phyloP scores from a whole-genome alignment of 2,797 vertebrate species.

The Acanthiza pusilla region DNA sequence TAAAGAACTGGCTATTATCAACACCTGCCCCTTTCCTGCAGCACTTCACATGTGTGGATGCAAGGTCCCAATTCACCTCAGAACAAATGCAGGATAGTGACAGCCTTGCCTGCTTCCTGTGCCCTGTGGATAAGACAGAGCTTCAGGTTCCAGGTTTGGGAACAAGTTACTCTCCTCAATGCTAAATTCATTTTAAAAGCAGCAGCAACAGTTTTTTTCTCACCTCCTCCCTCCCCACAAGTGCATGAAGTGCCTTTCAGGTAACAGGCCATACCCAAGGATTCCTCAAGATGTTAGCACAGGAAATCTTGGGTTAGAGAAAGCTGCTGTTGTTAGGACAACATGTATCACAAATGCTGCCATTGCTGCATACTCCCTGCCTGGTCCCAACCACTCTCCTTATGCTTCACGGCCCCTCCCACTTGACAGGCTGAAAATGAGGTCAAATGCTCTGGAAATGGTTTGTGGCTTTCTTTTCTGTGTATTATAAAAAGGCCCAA shows the following conservation, averaged over 20 bases:
- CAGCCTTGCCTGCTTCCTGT: background rate
- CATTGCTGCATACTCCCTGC: background rate
- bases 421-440: constrained; percentile 34
- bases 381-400: constrained; percentile 5
- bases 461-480: background rate
- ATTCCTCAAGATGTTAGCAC: constrained; percentile 22
- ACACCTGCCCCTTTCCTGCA: background rate
- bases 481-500: background rate
- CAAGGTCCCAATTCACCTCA: background rate
- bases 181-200: background rate
- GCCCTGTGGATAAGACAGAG: background rate
- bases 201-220: background rate
- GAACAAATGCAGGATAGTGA: background rate
- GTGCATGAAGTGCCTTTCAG: constrained; percentile 7
- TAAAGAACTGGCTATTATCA: background rate
- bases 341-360: background rate
- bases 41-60: background rate
- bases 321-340: constrained; percentile 38
- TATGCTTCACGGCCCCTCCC: constrained; percentile 27
- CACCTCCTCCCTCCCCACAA: background rate
- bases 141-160: background rate
- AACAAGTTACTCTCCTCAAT: background rate
- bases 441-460: constrained; percentile 24
- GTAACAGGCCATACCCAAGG: constrained; percentile 17
- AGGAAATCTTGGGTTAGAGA: constrained; percentile 12